Percentiles rank a stretch among this genome's conserved stretches.
phyloP scores from a whole-genome alignment of 53 echinoderm and acorn worm genomes.

The Astropecten irregularis region DNA sequence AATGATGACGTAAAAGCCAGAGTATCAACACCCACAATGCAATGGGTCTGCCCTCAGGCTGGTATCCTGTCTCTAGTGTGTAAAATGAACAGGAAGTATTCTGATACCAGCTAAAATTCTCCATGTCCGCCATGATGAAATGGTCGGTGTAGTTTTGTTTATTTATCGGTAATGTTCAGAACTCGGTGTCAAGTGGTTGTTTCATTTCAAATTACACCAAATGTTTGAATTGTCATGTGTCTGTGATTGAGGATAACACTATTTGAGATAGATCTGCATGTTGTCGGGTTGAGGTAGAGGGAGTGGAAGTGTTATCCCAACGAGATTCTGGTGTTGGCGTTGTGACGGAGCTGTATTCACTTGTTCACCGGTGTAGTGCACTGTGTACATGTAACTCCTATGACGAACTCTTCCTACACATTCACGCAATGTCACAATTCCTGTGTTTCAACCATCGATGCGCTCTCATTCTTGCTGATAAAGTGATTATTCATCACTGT shows the following conservation, averaged over 20 bases:
- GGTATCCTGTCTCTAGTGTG: background rate
- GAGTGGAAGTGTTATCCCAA: background rate
- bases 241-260: slow-evolving; percentile 1
- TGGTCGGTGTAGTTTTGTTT: slow-evolving; percentile 38
- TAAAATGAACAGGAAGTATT: background rate
- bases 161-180: slow-evolving; percentile 48
- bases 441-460: slow-evolving; percentile 3
- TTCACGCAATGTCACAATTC: slow-evolving; percentile 31
- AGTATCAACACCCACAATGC: slow-evolving; percentile 27
- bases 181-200: slow-evolving; percentile 48
- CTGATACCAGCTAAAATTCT: slow-evolving; percentile 25
- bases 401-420: background rate
- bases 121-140: slow-evolving; percentile 52
- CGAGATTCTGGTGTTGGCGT: background rate
- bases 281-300: background rate
- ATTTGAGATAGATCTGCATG: background rate
- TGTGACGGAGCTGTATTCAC: background rate
- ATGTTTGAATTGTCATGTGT: slow-evolving; percentile 30
- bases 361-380: background rate
- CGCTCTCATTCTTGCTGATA: background rate
- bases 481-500: background rate
- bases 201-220: background rate
- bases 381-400: background rate
- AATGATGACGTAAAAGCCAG: slow-evolving; percentile 48
- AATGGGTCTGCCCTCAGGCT: background rate